Conservation (phyloP, 2,888 invertebrate species). For the Cantharis flavilabris region DNA sequence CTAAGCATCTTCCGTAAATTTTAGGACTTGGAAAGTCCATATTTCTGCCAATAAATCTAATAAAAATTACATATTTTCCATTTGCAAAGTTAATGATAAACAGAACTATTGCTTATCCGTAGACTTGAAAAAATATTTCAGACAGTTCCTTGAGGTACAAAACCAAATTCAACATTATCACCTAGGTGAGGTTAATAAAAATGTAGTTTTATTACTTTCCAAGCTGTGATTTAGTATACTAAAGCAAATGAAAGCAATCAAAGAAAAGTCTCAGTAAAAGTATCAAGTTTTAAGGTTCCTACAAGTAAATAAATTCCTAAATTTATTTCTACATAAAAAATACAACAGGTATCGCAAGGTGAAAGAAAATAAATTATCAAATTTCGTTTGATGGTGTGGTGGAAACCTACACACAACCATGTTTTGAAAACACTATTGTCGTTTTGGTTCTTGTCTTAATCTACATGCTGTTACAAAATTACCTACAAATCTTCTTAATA, state of each 20-base stretch:
- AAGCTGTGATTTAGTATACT: neutral
- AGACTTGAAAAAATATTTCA: neutral
- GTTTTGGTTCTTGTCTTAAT: neutral
- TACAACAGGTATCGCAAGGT: neutral
- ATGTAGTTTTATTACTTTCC: neutral
- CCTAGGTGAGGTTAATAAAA: neutral
- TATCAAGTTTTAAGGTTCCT: neutral
- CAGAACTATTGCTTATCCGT: neutral
- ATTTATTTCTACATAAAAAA: neutral
- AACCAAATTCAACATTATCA: neutral
- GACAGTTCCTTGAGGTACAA: neutral
- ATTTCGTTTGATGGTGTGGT: neutral
- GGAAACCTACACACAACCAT: neutral
- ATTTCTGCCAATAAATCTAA: neutral
- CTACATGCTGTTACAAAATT: neutral
- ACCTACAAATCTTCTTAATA: neutral
- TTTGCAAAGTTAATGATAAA: neutral
- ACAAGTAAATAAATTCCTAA: neutral
- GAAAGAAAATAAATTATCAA: neutral
- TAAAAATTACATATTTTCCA: neutral
- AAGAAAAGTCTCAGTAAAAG: neutral
- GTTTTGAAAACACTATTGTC: neutral
- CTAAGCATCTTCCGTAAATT: neutral
- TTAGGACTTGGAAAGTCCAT: neutral
- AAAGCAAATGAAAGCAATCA: neutral